Evolutionary conservation across 2,797 vertebrate genomes (phyloP), one percentile per base, ranked within the genome.

Genomic region (Halcyon badia): DNA sequence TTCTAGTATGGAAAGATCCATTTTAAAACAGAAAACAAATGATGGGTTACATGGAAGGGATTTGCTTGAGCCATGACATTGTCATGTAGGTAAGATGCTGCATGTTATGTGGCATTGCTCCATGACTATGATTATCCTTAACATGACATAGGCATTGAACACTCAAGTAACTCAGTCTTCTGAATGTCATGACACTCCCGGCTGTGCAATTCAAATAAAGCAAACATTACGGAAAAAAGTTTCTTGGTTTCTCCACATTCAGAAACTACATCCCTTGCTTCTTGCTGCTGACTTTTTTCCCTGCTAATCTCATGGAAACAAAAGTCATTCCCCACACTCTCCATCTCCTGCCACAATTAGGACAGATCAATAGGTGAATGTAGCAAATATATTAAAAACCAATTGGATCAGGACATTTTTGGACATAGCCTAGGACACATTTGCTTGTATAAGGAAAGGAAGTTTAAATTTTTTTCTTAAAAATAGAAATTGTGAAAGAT

Each of bases 41-140:
- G 2, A 48, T 8, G 5, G 8, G 7, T 57, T 85, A 49, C 15
- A 17, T 4, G 17, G 72, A 31, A 5, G 37, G 33, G 30, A 46
- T 69, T 78, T 54, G 20, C 57, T 28, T 39, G 26, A 94, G 44
- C 24, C 49, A 35, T 19, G 28, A 30, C 33, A 49, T 56, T 1
- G 7, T 9, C 25, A 9, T 4, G 10, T 3, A 37, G 26, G 28
- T 21, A 7, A 66, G 20, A 49, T 30, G 8, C 15, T 68, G 37
- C 9, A 31, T 0, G 2, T 31, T 35, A 28, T 3, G 31, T 0
- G 3, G 14, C n/a, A 19, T 37, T 33, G 26, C 37, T 72, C 35
- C 42, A 57, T 61, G 56, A 57, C 18, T 18, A 3, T 11, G 21
- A 46, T 51, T 42, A 48, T 10, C 41, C 31, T 72, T 80, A 24